Evolutionary conservation across 2,113 vertebrate species (phyloP).

Genomic region (Leucosticte australis): DNA sequence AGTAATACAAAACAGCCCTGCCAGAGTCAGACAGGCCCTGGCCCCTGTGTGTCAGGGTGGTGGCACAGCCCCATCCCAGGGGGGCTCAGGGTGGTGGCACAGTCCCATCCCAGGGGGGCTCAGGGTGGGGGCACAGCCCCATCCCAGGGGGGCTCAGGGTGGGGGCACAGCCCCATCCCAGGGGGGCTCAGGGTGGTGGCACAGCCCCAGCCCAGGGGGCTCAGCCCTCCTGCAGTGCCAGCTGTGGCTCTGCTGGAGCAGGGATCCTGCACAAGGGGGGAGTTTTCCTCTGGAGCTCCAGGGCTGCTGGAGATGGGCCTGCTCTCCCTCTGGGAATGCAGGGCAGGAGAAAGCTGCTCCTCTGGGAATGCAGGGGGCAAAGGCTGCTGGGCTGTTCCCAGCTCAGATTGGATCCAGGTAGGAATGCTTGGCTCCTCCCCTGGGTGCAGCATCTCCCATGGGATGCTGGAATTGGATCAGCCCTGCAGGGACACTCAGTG

Average conservation of each 20-base stretch:
- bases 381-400: background rate
- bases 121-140: no score
- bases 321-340: background rate
- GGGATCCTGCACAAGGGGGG: background rate
- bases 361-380: background rate
- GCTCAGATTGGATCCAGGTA: background rate
- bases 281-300: background rate
- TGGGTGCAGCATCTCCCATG: background rate
- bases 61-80: no score
- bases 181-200: no score
- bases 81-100: no score
- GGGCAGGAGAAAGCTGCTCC: background rate
- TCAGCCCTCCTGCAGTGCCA: background rate
- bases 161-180: no score
- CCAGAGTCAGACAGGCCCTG: background rate
- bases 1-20: background rate
- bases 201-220: no score
- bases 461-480: background rate
- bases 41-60: background rate
- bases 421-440: background rate
- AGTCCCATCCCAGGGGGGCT: no score
- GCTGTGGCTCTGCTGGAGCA: background rate
- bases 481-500: background rate
- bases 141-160: no score
- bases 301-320: background rate